These are phyloP conservation scores for Coelinius sp. DNA, from an alignment of 2,888 invertebrate genomes.

Conservation along the genomic window DNA sequence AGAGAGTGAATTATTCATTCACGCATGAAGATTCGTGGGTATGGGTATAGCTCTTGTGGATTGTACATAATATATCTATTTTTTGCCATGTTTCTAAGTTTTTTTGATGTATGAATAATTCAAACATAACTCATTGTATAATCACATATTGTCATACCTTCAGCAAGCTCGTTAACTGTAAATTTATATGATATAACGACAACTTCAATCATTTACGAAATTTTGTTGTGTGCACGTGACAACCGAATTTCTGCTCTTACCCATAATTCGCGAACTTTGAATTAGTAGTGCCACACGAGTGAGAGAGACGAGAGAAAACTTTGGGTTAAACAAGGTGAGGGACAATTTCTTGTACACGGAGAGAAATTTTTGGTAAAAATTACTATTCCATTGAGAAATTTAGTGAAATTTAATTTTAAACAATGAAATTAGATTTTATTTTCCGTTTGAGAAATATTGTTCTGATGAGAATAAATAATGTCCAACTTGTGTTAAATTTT, in stretches of 20 bases:
- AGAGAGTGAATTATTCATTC: background rate
- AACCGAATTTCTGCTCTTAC: conserved; percentile 5
- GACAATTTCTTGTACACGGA: background rate
- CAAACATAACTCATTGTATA: background rate
- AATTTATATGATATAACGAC: background rate
- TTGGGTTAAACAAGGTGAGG: background rate
- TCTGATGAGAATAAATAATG: no score
- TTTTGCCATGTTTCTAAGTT: no score
- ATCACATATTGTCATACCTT: background rate
- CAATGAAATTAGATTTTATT: no score
- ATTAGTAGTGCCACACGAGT: background rate
- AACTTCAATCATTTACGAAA: conserved; percentile 10
- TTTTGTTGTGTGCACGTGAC: background rate
- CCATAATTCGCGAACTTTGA: conserved; percentile 2
- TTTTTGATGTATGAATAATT: no score
- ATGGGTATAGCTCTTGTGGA: no score
- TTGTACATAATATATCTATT: no score
- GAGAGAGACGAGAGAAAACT: background rate
- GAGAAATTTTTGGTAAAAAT: no score
- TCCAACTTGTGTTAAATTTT: no score
- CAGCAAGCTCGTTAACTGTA: background rate
- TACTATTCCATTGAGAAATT: no score
- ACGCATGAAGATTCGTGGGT: background rate
- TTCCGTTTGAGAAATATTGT: no score
- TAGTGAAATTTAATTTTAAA: no score